Base-by-base conservation (phyloP, 2,888 invertebrate species). In the Nysson spinosus region DNA sequence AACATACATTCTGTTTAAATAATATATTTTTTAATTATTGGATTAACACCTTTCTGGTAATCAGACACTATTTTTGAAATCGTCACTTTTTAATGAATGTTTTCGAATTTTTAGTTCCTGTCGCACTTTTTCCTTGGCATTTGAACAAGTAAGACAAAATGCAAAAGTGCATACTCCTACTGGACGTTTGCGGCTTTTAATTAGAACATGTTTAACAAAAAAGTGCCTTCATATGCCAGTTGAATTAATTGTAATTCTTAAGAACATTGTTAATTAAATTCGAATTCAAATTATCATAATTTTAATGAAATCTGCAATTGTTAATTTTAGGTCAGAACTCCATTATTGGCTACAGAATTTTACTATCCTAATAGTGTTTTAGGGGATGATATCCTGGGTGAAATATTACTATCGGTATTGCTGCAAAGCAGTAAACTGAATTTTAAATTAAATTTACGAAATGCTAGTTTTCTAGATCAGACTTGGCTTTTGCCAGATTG, bases 341-440 rank as follows among this genome's bases (percentile, higher is more conserved):
- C 80, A 20, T 72, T 75, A 54, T 72, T 83, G 64, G 77, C 82
- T 12, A 60, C 76, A 65, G 76, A 84, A 69, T 87, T 78, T 80
- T 85, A 85, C 46, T 83, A 88, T 58, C 61, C 82, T 68, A 75
- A 82, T 50, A 87, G 87, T 70, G 90, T 92, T 52, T 79, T 92
- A 16, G 92, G 91, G 5, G 90, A 92, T 86, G 91, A 91, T 84
- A 92, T 92, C 70, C 80, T 92, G 17, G 86, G 88, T 0, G 89
- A 91, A 83, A 90, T 91, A 75, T 87, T 91, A 52, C 75, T 90
- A 51, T 91, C 91, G 0, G 89, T 90, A 12, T 78, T 91, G 26
- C 79, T 89, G 43, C 90, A 90, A 82, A 87, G 89, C 51, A 87
- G 88, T 54, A 88, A 87, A 68, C 82, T 91, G 49, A 85, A 85